Evolutionary conservation across 2,797 vertebrate genomes (phyloP), one percentile per base, ranked within the genome.

Genomic region (Ibycter americanus): DNA sequence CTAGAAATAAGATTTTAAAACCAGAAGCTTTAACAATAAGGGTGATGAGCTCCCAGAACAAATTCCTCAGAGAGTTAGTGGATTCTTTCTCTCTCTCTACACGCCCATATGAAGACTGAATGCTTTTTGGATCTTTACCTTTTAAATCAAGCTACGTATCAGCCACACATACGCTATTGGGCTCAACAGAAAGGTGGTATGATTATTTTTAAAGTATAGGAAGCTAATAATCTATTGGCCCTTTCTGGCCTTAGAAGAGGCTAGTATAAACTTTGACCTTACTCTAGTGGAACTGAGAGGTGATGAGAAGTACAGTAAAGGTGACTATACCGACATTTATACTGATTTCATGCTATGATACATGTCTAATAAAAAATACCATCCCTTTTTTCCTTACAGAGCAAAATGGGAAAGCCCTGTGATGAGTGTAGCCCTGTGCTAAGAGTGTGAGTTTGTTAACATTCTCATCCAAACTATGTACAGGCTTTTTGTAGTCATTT

Each of bases 111-210:
- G 46, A 77, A 82, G 20, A 66, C 19, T 73, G 38, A 8, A 29
- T 54, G 15, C 1, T 52, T 89, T 87, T 49, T 72, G n/a, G 7
- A 72, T 76, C 34, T 54, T 0, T 0, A 4, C 11, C 19, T 67
- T 58, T 44, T 83, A 77, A 66, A 61, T 82, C 31, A 76, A 52
- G 13, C 2, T 47, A 36, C 7, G 1, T 73, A 67, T 67, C 12
- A 56, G 18, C 15, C 59, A 72, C 21, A 54, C 36, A 32, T 1
- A 15, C 15, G 23, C 4, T 76, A 34, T 22, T 52, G 22, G 20
- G 20, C 19, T 84, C 36, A 73, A 66, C 3, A 34, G 54, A 84
- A 19, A 58, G 8, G 8, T 46, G 15, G 71, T 62, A 13, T 29
- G 13, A 34, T 83, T 66, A 22, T 62, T 87, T 90, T 59, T 63